These are phyloP conservation scores for Lypha dubia DNA, from an alignment of 2,888 invertebrate genomes.

Conservation along the genomic window DNA sequence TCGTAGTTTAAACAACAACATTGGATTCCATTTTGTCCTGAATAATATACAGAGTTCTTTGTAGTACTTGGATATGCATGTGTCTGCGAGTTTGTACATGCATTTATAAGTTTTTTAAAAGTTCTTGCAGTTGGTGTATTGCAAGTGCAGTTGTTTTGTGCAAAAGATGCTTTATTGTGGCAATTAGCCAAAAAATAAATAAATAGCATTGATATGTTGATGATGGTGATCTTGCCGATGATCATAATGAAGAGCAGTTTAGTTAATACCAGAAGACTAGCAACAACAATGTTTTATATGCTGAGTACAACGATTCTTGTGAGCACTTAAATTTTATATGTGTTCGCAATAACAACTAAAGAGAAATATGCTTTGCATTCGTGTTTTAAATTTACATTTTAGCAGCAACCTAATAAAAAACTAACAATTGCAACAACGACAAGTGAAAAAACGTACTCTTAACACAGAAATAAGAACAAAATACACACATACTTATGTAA, in stretches of 20 bases:
- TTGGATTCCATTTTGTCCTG: slow-evolving; percentile 8
- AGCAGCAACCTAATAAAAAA: neutral
- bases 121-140: neutral
- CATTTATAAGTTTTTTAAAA: neutral
- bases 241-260: slow-evolving; percentile 9
- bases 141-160: neutral
- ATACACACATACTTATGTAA: too few species aligned
- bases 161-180: slow-evolving; percentile 57
- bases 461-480: neutral
- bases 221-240: neutral
- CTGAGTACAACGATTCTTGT: slow-evolving; percentile 17
- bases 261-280: neutral
- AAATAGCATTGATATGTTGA: slow-evolving; percentile 39
- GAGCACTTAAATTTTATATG: slow-evolving; percentile 34
- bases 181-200: slow-evolving; percentile 63
- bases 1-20: neutral
- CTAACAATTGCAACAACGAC: neutral
- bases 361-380: slow-evolving; percentile 7
- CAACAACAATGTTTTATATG: slow-evolving; percentile 36
- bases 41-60: slow-evolving; percentile 33
- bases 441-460: neutral
- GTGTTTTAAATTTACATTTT: slow-evolving; percentile 34
- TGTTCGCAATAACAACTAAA: slow-evolving; percentile 1
- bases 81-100: neutral
- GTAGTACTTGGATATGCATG: slow-evolving; percentile 8